Base-by-base conservation (phyloP, 2,888 invertebrate species). In the Drosophila kanekoi region DNA sequence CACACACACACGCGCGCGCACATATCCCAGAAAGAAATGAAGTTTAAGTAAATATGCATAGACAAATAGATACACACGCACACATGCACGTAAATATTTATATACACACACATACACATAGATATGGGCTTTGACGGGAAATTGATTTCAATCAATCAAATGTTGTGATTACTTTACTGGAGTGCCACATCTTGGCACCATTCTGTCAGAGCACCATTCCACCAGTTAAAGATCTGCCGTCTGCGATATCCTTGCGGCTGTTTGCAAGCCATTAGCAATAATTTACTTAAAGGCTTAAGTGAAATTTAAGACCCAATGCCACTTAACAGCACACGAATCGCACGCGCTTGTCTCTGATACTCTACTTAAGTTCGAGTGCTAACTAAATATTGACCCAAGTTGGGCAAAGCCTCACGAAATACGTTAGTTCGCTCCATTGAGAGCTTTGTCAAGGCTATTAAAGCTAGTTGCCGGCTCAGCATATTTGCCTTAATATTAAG, bases 91-190 rank as follows among this genome's bases (percentile, higher is more conserved):
- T 23, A 23, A 23, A 23, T 23, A 23, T 23, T 23, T 23, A 23
- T 23, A 23, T 23, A 1, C 38, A 65, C 54, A 62, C 57, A 62
- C 16, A 40, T 38, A 35, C 16, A 58, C 58, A 57, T 35, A 35
- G 37, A 61, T 18, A 57, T 16, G 33, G 90, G 77, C 85, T 89
- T 81, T 89, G 91, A 89, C 81, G 90, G 87, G 87, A 87, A 90
- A 90, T 91, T 90, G 89, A 90, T 91, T 91, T 85, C 91, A 91
- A 91, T 91, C 92, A 91, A 91, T 91, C 91, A 92, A 90, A 81
- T 81, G 76, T 85, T 83, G 84, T 87, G 90, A 90, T 89, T 91
- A 87, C 85, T 80, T 86, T 87, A 77, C 82, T 85, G 72, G 61
- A 76, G 79, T 81, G 77, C 76, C 70, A 76, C 68, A 77, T 63